Percentiles rank a stretch among this genome's conserved stretches.
Conservation (phyloP, 2,797 vertebrate species). For the Hirundo rustica region DNA sequence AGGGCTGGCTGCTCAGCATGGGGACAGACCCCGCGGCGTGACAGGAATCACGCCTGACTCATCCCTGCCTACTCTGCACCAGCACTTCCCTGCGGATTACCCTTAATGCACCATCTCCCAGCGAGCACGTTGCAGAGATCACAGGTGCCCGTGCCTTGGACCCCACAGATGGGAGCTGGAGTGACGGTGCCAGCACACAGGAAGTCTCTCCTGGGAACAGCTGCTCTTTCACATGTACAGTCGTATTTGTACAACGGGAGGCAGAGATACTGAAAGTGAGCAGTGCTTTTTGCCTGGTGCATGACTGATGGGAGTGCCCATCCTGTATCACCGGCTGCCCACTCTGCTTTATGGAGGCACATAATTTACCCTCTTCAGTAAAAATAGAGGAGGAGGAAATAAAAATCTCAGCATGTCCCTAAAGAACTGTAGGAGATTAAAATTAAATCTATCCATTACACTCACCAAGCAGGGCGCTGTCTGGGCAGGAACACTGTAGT, state of each 20-base stretch:
- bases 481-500: background rate
- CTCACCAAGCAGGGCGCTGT: background rate
- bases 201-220: background rate
- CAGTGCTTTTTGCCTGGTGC: background rate
- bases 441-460: constrained; percentile 40
- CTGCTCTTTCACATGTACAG: background rate
- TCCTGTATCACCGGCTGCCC: background rate
- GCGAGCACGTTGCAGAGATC: background rate
- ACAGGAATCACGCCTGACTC: background rate
- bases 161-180: background rate
- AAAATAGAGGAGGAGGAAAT: constrained; percentile 4
- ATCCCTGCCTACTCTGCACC: background rate
- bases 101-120: background rate
- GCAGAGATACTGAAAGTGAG: background rate
- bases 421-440: background rate
- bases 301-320: background rate
- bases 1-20: background rate
- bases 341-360: background rate
- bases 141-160: background rate
- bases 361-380: background rate
- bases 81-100: background rate
- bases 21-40: rapidly evolving
- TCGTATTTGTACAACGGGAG: background rate
- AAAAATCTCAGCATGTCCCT: background rate
- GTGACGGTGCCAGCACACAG: background rate